Evolutionary conservation across 2,888 invertebrate species (phyloP).

Genomic region (Sarcophaga subvicina): DNA sequence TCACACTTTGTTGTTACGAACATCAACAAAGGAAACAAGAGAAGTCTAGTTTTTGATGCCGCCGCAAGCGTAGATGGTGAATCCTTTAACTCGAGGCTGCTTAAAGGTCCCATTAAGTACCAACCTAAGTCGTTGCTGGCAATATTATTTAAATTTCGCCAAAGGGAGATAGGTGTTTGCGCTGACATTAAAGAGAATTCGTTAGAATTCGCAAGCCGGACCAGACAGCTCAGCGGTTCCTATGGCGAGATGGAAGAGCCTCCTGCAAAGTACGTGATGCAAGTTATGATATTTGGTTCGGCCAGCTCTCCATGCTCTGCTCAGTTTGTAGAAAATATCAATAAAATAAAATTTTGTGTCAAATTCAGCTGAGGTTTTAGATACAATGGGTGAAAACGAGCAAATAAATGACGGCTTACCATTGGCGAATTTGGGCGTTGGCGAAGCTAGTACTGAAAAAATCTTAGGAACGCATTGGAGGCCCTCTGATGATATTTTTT

Average conservation of each 20-base stretch:
- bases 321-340: too few species aligned
- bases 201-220: slow-evolving; percentile 45
- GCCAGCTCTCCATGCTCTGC: slow-evolving; percentile 56
- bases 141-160: slow-evolving; percentile 61
- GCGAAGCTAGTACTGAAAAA: slow-evolving; percentile 12
- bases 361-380: slow-evolving; percentile 49
- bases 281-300: slow-evolving; percentile 62
- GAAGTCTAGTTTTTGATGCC: slow-evolving; percentile 62
- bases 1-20: slow-evolving; percentile 51
- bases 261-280: slow-evolving; percentile 47
- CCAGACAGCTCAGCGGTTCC: slow-evolving; percentile 55
- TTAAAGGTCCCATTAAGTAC: slow-evolving; percentile 55
- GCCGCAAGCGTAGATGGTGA: slow-evolving; percentile 45
- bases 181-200: slow-evolving; percentile 55
- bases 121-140: slow-evolving; percentile 55
- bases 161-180: slow-evolving; percentile 56
- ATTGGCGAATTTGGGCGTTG: slow-evolving; percentile 33
- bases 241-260: slow-evolving; percentile 57
- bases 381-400: slow-evolving; percentile 12
- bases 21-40: slow-evolving; percentile 53
- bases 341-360: slow-evolving; percentile 63
- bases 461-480: slow-evolving; percentile 48
- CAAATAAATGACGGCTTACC: background rate
- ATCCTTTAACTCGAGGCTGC: slow-evolving; percentile 55
- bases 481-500: slow-evolving; percentile 33